Base-by-base conservation (phyloP, 1,140 invertebrate species). In the Drosophila serrata region DNA sequence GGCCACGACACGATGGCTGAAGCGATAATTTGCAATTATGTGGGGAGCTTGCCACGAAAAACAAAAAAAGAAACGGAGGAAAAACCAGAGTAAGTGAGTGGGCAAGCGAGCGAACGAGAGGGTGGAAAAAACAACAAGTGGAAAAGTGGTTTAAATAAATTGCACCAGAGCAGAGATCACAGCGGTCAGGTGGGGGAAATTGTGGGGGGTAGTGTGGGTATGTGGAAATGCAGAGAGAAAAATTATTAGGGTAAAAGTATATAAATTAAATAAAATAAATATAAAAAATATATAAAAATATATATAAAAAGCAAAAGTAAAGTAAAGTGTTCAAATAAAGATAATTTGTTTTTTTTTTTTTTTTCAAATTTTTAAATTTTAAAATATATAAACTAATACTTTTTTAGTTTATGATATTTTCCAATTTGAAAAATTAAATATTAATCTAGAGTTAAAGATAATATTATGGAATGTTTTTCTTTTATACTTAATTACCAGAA, bases 11-110 rank as follows among this genome's bases (percentile, higher is more conserved):
- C 68, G 53, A 73, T 73, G 69, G 68, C 63, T 84, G 73, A 61
- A 60, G 80, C 76, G 82, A 88, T 88, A 87, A 87, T 87, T 88
- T 77, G 84, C 80, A 87, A 87, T 86, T 86, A 81, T 82, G 84
- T 79, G 82, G 69, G 70, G 61, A 58, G 48, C 35, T 29, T 58
- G 24, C 65, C 65, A 29, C 15, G 24, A 63, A 43, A 74, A 15
- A 11, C 24, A 22, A 53, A 60, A 65, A 65, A 33, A 35, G 53
- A 24, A 42, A 43, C 62, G 24, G 42, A 43, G 22, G 15, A 53
- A 61, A 70, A 55, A 55, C 33, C 24, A 19, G 39, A 42, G 45
- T 27, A 42, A 60, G 56, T 45, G 55, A 40, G 49, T 39, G 49
- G 13, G 49, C 24, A 27, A 63, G 49, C 11, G 27, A 24, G 61